Conservation (phyloP, 1,140 invertebrate species). For the Littorina saxatilis region DNA sequence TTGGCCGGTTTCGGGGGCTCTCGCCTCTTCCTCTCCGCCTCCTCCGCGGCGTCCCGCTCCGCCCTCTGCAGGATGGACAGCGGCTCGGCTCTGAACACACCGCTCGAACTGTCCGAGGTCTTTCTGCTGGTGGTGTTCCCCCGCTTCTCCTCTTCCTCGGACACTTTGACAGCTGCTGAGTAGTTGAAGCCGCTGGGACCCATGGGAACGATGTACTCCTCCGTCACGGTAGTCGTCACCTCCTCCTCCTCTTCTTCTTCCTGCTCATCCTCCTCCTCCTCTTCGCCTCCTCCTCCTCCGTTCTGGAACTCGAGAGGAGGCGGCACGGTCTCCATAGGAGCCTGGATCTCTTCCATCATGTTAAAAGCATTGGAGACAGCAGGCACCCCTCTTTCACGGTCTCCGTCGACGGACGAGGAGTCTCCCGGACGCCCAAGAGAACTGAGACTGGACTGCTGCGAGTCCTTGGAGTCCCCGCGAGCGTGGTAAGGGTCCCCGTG, state of each 20-base stretch:
- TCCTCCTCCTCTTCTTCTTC: conserved; percentile 48
- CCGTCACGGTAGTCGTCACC: conserved; percentile 41
- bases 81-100: conserved; percentile 29
- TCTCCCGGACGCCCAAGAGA: background rate
- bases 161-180: conserved; percentile 37
- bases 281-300: background rate
- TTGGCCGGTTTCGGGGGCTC: background rate
- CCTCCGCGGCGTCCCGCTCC: background rate
- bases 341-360: conserved; percentile 50
- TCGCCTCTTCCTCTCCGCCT: background rate
- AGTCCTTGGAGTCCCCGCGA: conserved; percentile 36
- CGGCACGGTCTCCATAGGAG: conserved; percentile 53
- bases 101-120: background rate
- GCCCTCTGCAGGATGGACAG: background rate
- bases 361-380: background rate
- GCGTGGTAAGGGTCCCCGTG: background rate
- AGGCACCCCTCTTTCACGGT: background rate
- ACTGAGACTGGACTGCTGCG: conserved; percentile 27
- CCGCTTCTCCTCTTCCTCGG: conserved; percentile 30
- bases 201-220: conserved; percentile 51
- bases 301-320: conserved; percentile 64
- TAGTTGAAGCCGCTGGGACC: conserved; percentile 40
- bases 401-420: background rate
- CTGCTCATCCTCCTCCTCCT: conserved; percentile 19
- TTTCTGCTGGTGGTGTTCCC: background rate